Evolutionary conservation across 2,888 invertebrate genomes (phyloP).

Genomic region (Lathronympha strigana): DNA sequence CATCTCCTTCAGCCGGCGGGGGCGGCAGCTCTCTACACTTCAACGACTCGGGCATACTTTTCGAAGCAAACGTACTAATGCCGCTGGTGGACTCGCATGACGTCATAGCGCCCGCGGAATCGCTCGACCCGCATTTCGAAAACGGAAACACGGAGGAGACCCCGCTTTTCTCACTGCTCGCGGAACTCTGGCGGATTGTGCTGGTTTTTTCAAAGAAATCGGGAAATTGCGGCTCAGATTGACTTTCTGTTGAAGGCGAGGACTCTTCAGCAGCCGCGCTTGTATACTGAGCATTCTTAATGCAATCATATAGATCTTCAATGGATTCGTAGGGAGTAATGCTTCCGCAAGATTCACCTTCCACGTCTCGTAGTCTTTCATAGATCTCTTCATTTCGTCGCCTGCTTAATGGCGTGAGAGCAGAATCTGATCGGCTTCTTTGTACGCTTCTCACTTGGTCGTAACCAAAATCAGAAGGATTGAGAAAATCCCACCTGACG

Average conservation of each 20-base stretch:
- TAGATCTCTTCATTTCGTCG: slow-evolving; percentile 76
- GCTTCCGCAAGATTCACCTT: slow-evolving; percentile 75
- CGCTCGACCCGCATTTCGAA: slow-evolving; percentile 80
- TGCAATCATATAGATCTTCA: slow-evolving; percentile 80
- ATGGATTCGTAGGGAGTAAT: slow-evolving; percentile 81
- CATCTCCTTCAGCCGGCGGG: slow-evolving; percentile 63
- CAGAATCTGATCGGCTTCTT: slow-evolving; percentile 77
- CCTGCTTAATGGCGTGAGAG: slow-evolving; percentile 69
- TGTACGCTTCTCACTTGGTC: slow-evolving; percentile 76
- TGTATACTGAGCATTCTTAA: slow-evolving; percentile 75
- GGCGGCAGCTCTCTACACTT: slow-evolving; percentile 73
- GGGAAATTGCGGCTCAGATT: slow-evolving; percentile 75
- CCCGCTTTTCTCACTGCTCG: slow-evolving; percentile 78
- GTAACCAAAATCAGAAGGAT: slow-evolving; percentile 77
- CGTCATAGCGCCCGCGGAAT: slow-evolving; percentile 74
- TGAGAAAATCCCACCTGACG: slow-evolving; percentile 77
- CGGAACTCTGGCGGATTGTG: slow-evolving; percentile 75
- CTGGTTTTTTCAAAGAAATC: slow-evolving; percentile 75
- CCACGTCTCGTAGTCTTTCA: slow-evolving; percentile 69
- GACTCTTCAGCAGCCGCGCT: slow-evolving; percentile 72
- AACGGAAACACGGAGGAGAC: slow-evolving; percentile 79
- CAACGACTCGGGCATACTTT: slow-evolving; percentile 68
- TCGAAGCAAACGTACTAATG: slow-evolving; percentile 70
- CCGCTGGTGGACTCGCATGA: slow-evolving; percentile 80
- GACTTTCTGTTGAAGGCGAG: slow-evolving; percentile 74